These are phyloP conservation scores for Philopotamus ludificatus DNA, from an alignment of 1,140 invertebrate species.

Conservation along the genomic window DNA sequence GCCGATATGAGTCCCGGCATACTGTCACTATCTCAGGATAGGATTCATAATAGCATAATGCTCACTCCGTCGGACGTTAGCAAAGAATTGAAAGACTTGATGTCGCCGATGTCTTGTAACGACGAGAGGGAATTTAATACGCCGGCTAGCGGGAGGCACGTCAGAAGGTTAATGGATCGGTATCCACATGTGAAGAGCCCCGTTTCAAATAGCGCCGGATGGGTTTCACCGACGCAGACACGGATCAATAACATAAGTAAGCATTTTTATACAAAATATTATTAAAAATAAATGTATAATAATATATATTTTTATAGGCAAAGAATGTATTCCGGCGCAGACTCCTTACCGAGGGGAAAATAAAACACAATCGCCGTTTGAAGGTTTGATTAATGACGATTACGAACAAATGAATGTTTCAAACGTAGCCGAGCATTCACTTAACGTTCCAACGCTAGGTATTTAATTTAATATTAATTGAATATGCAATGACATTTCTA, in stretches of 20 bases:
- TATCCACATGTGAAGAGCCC: conserved; percentile 18
- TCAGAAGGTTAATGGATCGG: conserved; percentile 30
- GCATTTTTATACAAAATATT: neutral
- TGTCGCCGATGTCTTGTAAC: conserved; percentile 34
- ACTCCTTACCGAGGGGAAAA: conserved; percentile 27
- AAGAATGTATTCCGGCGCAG: conserved; percentile 29
- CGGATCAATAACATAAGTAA: conserved; percentile 32
- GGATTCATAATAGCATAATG: neutral
- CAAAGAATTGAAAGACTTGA: conserved; percentile 33
- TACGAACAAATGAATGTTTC: conserved; percentile 12
- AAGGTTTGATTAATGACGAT: conserved; percentile 1
- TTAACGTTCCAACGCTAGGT: conserved; percentile 34
- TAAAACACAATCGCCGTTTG: neutral
- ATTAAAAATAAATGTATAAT: neutral
- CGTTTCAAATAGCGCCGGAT: conserved; percentile 18
- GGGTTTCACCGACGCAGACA: conserved; percentile 33
- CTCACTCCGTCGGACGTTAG: conserved; percentile 33
- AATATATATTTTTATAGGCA: conserved; percentile 21
- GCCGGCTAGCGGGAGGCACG: conserved; percentile 13
- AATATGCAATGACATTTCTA: too few species aligned
- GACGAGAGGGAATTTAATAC: conserved; percentile 8
- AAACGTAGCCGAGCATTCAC: conserved; percentile 14
- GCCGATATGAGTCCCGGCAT: conserved; percentile 14
- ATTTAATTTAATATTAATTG: neutral
- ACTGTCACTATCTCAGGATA: neutral